Evolutionary conservation across 2,113 vertebrate genomes (phyloP).

Genomic region (Myotis davidii): DNA sequence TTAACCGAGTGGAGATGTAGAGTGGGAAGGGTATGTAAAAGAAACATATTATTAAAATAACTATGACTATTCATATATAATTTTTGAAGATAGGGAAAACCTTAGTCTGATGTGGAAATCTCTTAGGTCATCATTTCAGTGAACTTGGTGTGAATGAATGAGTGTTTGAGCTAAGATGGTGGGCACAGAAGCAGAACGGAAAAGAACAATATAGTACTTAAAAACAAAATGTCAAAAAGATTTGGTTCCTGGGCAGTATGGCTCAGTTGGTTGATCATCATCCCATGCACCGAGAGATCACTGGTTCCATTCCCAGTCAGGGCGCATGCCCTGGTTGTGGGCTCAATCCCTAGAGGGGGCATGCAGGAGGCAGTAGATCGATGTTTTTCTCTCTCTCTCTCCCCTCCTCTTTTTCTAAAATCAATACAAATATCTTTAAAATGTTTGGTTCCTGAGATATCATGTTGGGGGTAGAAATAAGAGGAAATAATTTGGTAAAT

Average conservation of each 20-base stretch:
- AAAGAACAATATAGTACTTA: neutral
- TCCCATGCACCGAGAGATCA: neutral
- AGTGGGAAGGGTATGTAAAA: neutral
- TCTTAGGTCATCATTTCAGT: neutral
- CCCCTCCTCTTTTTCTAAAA: neutral
- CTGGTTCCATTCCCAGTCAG: neutral
- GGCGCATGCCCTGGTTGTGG: neutral
- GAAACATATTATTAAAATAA: neutral
- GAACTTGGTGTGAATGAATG: neutral
- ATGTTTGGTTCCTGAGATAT: neutral
- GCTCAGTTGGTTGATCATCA: neutral
- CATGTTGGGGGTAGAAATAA: neutral
- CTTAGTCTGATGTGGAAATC: neutral
- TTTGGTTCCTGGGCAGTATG: neutral
- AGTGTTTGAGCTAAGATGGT: neutral
- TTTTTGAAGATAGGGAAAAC: neutral
- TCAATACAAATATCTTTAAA: neutral
- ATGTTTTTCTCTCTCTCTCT: neutral
- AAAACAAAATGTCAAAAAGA: neutral
- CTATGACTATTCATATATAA: neutral
- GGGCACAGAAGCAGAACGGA: neutral
- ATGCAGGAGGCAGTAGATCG: neutral
- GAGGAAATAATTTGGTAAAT: neutral
- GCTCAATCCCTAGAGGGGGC: neutral
- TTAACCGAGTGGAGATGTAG: neutral